These are phyloP conservation scores for Mechanitis mazaeus DNA, from an alignment of 2,888 invertebrate genomes.

Conservation along the genomic window DNA sequence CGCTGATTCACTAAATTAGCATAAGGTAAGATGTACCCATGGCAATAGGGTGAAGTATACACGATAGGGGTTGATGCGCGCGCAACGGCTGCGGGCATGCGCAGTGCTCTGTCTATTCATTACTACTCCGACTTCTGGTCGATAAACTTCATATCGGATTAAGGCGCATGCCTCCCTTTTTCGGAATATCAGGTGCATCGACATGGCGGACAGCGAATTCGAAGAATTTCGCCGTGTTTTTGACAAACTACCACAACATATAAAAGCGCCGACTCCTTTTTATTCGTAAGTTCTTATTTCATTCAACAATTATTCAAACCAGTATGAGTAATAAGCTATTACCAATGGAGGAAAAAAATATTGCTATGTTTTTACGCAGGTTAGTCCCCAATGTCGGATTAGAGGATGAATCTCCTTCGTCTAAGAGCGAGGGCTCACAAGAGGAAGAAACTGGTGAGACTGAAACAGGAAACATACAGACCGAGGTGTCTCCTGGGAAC, in stretches of 20 bases:
- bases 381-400: conserved; percentile 89
- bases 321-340: background rate
- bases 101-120: conserved; percentile 33
- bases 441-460: conserved; percentile 79
- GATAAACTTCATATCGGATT: conserved; percentile 46
- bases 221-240: conserved; percentile 94
- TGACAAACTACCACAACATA: conserved; percentile 86
- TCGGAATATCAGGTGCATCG: conserved; percentile 83
- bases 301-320: background rate
- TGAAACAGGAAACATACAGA: conserved; percentile 47
- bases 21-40: conserved; percentile 26
- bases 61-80: conserved; percentile 41
- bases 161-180: conserved; percentile 56
- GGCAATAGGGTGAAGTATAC: conserved; percentile 35
- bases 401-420: conserved; percentile 89
- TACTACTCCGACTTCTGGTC: conserved; percentile 42
- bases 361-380: conserved; percentile 56
- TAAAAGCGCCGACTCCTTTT: conserved; percentile 87
- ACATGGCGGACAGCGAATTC: conserved; percentile 95
- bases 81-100: conserved; percentile 42
- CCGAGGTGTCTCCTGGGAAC: conserved; percentile 45
- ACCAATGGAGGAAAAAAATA: conserved; percentile 1
- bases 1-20: conserved; percentile 47
- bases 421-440: conserved; percentile 83
- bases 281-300: conserved; percentile 86